Evolutionary conservation across 1,140 invertebrate species (phyloP), one percentile per base, ranked within the genome.

Genomic region (Cotesia vestalis): DNA sequence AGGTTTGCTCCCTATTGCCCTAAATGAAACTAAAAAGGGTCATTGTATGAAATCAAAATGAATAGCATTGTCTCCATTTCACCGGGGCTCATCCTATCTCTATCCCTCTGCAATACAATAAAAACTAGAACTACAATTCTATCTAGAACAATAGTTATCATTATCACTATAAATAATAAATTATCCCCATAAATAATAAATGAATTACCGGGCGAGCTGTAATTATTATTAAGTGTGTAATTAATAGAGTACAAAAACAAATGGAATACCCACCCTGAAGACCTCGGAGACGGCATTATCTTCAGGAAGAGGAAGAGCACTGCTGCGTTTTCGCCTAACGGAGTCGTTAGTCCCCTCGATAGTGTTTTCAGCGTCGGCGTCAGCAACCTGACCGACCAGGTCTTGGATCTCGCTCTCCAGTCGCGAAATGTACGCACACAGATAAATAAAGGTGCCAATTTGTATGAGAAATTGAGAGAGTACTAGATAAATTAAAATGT

Each of bases 221-320:
- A 27, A 27, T 27, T 1, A 27, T 27, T 27, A 27, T 27, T 9
- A 46, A 46, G 11, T 46, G 40, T 2, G 40, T 9, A 46, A 46
- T 46, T 9, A 46, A 66, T 51, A 20, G 17, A 51, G 51, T 66
- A 27, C 27, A 66, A 66, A 66, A 51, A 66, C 27, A 8, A 66
- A 36, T 52, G 52, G 38, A 73, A 75, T 72, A 78, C 78, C 76
- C 71, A 84, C 82, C 77, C 79, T 76, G 68, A 79, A 82, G 35
- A 79, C 76, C 66, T 83, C 79, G 5, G 78, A 79, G 2, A 84
- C 81, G 1, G 80, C 78, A 67, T 84, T 84, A 62, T 84, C 80
- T 60, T 83, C 83, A 5, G 78, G 51, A 4, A 77, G 74, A 4
- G 79, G 79, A 35, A 82, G 60, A 2, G 78, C 73, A 64, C 78